These are phyloP conservation scores for Nothura maculosa DNA, from an alignment of 2,797 vertebrate species.

Conservation along the genomic window DNA sequence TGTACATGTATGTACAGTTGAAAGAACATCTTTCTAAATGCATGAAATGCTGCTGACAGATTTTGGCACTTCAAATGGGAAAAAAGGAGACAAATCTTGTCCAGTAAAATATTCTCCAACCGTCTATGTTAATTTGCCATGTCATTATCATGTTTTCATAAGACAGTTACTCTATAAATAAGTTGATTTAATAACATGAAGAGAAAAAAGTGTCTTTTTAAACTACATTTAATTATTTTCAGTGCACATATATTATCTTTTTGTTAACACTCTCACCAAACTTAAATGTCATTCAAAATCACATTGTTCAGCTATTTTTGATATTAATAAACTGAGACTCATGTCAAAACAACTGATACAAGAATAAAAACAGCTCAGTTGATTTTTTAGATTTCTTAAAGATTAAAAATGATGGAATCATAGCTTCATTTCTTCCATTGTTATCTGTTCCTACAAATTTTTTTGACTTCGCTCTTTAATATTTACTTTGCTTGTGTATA, in stretches of 20 bases:
- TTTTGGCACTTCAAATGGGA: neutral
- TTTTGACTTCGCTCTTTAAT: conserved; percentile 41
- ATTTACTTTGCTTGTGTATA: conserved; percentile 19
- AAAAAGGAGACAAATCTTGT: neutral
- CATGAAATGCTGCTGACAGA: neutral
- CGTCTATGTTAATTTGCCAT: neutral
- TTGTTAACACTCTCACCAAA: neutral
- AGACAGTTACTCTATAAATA: neutral
- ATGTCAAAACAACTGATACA: neutral
- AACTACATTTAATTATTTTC: neutral
- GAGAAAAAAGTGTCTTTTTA: neutral
- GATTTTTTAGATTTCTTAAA: neutral
- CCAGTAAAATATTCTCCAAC: neutral
- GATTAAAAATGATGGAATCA: neutral
- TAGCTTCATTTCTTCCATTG: neutral
- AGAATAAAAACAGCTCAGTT: neutral
- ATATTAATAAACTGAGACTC: neutral
- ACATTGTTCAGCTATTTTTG: neutral
- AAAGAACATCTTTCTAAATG: neutral
- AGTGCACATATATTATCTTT: neutral
- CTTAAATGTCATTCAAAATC: neutral
- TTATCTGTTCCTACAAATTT: conserved; percentile 49
- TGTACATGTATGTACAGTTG: neutral
- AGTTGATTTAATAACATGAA: neutral
- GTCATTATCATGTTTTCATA: neutral